Base-by-base conservation (phyloP, 2,888 invertebrate species). In the Synanthedon tipuliformis region DNA sequence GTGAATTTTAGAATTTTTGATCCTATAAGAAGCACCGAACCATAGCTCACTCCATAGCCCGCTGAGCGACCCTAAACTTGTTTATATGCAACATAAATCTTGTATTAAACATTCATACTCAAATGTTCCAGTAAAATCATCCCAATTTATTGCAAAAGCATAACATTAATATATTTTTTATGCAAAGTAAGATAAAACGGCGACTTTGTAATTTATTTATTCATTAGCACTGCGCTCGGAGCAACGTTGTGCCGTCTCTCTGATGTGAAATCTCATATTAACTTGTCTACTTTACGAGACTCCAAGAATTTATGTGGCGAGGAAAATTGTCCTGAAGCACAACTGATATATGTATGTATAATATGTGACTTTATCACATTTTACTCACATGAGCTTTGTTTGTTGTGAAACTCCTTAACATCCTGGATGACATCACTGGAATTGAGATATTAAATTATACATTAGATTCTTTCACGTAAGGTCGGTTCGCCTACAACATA, bases 251-350 rank as follows among this genome's bases (percentile, higher is more conserved):
- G 50, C 23, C 51, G 54, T 52, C 53, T 56, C 57, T 40, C 54
- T 65, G 66, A 72, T 70, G 71, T 75, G 73, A 76, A 76, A 75
- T 75, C 73, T 76, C 75, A 71, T 77, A 78, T 78, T 75, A 78
- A 73, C 76, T 73, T 78, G 74, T 78, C 75, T 73, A 69, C 78
- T 74, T 75, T 71, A 66, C 62, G 62, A 49, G 49, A 63, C 66
- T 65, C 69, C 56, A 61, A 59, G 65, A 75, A 78, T 78, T 78
- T 78, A 78, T 78, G 72, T 73, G 69, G 71, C 71, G 62, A 55
- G 65, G 75, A 68, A 76, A 76, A 76, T 75, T 77, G 71, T 75
- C 72, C 63, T 61, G 61, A 56, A 61, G 63, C 61, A 62, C 61
- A 61, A 49, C 62, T 73, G 70, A 73, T 69, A 65, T 69, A 4